These are phyloP conservation scores for Budorcas taxicolor DNA, from an alignment of 2,113 vertebrate species.

Conservation along the genomic window DNA sequence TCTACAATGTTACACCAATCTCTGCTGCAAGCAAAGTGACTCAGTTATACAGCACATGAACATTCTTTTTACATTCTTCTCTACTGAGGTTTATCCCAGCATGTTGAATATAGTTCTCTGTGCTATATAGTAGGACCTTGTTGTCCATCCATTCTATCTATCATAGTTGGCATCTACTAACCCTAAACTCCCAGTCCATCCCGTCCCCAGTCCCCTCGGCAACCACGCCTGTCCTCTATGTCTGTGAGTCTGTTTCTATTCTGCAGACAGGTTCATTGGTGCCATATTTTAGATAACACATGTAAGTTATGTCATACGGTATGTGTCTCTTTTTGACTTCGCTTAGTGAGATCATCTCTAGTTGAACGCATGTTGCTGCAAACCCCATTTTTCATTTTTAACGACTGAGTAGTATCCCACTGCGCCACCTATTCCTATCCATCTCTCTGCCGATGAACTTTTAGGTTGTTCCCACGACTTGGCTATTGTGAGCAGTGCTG, in stretches of 20 bases:
- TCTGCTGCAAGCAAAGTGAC: background rate
- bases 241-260: background rate
- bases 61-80: background rate
- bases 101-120: too few relatives aligned
- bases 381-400: background rate
- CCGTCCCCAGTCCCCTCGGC: rapidly evolving
- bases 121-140: background rate
- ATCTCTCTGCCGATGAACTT: background rate
- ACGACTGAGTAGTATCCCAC: background rate
- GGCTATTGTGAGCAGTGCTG: background rate
- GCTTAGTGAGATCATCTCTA: background rate
- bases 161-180: background rate
- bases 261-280: background rate
- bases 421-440: background rate
- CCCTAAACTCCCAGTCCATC: background rate
- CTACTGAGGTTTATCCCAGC: background rate
- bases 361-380: background rate
- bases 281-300: background rate
- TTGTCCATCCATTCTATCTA: background rate
- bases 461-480: background rate
- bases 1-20: background rate
- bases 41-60: background rate
- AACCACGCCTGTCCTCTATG: background rate
- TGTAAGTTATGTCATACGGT: background rate
- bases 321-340: background rate